These are phyloP conservation scores for Argyrosomus japonicus DNA, from an alignment of 2,113 vertebrate species.

Conservation along the genomic window DNA sequence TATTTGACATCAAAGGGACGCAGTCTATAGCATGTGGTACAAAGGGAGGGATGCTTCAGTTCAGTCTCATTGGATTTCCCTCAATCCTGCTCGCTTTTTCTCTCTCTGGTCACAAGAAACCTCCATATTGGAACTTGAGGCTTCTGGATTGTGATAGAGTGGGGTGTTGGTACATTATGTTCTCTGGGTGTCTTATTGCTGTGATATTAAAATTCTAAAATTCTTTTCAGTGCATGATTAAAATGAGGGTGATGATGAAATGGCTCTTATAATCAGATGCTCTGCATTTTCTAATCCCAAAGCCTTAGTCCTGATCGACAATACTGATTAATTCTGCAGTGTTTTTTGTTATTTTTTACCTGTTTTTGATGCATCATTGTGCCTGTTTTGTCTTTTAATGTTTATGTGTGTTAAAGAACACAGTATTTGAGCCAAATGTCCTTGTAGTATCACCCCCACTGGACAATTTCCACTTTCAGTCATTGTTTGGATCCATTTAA, in stretches of 20 bases:
- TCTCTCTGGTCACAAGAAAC: slow-evolving; percentile 39
- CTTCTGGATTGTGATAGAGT: slow-evolving; percentile 58
- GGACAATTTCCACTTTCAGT: slow-evolving; percentile 14
- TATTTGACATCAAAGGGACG: slow-evolving; percentile 68
- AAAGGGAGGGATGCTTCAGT: slow-evolving; percentile 49
- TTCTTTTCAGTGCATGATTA: slow-evolving; percentile 27
- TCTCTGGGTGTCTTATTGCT: slow-evolving; percentile 36
- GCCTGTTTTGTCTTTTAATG: not conserved
- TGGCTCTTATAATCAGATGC: slow-evolving; percentile 43
- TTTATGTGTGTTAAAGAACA: not conserved
- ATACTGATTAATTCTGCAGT: slow-evolving; percentile 11
- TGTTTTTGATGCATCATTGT: not conserved
- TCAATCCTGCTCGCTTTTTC: not conserved
- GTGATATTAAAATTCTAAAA: slow-evolving; percentile 16
- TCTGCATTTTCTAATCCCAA: slow-evolving; percentile 22
- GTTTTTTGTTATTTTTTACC: not conserved
- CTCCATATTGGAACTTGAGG: slow-evolving; percentile 42
- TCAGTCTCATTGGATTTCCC: slow-evolving; percentile 56
- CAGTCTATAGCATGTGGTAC: slow-evolving; percentile 38
- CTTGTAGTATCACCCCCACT: not conserved
- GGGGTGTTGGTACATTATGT: slow-evolving; percentile 52
- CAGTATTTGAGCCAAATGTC: not conserved
- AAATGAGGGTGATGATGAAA: slow-evolving; percentile 23
- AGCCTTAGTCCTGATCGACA: slow-evolving; percentile 36
- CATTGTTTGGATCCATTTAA: slow-evolving; percentile 39